These are phyloP conservation scores for Drosophila nr. perissopoda DNA, from an alignment of 2,888 invertebrate genomes.

Conservation along the genomic window DNA sequence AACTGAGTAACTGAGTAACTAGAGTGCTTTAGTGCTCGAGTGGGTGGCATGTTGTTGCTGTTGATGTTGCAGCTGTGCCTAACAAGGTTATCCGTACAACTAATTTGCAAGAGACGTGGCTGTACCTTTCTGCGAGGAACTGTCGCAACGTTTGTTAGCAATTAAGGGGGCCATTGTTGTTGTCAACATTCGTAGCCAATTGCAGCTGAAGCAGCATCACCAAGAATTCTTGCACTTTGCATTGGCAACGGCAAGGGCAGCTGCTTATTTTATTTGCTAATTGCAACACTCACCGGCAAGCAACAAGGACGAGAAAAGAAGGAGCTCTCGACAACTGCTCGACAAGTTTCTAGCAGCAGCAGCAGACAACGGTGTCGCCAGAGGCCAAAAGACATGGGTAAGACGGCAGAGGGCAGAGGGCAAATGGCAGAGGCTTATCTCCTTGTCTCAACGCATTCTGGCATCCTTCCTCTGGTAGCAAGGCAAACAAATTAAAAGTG, in stretches of 20 bases:
- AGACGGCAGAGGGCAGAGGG: background rate
- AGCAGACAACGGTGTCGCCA: conserved; percentile 35
- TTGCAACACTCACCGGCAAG: conserved; percentile 73
- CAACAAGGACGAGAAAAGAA: conserved; percentile 44
- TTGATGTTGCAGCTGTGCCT: conserved; percentile 29
- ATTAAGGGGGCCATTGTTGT: conserved; percentile 72
- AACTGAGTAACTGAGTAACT: conserved; percentile 21
- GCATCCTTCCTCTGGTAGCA: conserved; percentile 27
- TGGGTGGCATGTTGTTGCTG: conserved; percentile 23
- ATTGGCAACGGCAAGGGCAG: conserved; percentile 43
- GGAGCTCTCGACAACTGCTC: conserved; percentile 69
- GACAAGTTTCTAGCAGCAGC: conserved; percentile 61
- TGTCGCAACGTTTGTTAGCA: conserved; percentile 70
- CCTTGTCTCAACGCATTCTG: conserved; percentile 17
- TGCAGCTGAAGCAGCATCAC: conserved; percentile 17
- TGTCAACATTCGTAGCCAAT: conserved; percentile 45
- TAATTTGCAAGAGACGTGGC: conserved; percentile 76
- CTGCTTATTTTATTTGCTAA: conserved; percentile 79
- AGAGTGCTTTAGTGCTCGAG: conserved; percentile 21
- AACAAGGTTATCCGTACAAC: conserved; percentile 76
- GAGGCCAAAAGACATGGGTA: conserved; percentile 12
- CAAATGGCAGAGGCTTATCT: conserved; percentile 9
- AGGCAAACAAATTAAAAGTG: conserved; percentile 78
- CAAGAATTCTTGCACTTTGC: conserved; percentile 50
- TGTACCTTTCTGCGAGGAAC: conserved; percentile 58